Evolutionary conservation across 2,797 vertebrate species (phyloP).

Genomic region (Enteromius afrohamiltoni): DNA sequence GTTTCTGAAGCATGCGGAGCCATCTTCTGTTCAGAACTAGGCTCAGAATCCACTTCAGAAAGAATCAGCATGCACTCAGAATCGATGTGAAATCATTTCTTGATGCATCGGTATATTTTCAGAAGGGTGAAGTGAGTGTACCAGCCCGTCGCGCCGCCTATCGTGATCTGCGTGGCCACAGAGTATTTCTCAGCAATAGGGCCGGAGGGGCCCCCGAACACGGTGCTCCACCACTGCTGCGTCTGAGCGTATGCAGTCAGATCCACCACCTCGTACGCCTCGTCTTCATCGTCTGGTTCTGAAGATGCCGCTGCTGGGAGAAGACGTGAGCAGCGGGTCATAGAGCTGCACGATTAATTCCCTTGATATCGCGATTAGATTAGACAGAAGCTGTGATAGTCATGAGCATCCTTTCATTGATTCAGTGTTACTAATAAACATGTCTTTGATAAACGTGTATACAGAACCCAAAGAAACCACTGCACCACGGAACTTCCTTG

Average conservation of each 20-base stretch:
- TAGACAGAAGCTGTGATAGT: too few species aligned
- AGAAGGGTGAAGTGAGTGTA: conserved; percentile 57
- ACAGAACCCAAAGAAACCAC: too few species aligned
- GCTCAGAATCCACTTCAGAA: too few species aligned
- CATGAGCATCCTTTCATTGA: too few species aligned
- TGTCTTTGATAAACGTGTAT: too few species aligned
- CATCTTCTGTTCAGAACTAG: background rate
- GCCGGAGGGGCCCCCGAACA: conserved; percentile 90
- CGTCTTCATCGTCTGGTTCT: conserved; percentile 80
- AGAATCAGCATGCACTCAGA: background rate
- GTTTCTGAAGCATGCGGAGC: too few species aligned
- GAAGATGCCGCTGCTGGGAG: background rate
- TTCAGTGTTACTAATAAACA: too few species aligned
- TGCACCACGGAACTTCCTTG: too few species aligned
- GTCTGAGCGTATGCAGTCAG: conserved; percentile 90
- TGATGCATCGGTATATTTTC: fast-evolving
- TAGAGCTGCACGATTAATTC: too few species aligned
- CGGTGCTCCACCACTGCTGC: conserved; percentile 91
- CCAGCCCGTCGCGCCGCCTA: conserved; percentile 94
- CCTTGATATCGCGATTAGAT: too few species aligned
- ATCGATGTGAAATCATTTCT: background rate
- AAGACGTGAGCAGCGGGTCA: background rate
- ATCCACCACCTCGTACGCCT: conserved; percentile 91
- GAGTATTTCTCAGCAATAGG: conserved; percentile 93
- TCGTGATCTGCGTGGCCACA: conserved; percentile 91